These are phyloP conservation scores for Protomyctophum bolini DNA, from an alignment of 2,113 vertebrate genomes.

Conservation along the genomic window DNA sequence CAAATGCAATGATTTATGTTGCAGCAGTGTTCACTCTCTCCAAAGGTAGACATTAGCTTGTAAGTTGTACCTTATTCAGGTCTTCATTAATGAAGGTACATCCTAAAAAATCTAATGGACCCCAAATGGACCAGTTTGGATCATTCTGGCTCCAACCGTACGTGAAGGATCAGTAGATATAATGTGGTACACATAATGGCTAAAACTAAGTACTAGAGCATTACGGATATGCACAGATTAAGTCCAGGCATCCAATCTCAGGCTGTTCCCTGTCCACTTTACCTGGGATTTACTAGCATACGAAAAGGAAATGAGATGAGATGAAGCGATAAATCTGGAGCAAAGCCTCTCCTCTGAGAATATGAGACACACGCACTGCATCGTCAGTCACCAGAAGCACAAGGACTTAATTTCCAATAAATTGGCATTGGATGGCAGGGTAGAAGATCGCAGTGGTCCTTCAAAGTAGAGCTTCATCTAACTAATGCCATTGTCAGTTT, in stretches of 20 bases:
- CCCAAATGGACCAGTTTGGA: slow-evolving; percentile 26
- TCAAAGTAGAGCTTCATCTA: slow-evolving; percentile 28
- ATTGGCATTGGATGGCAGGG: slow-evolving; percentile 57
- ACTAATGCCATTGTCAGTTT: slow-evolving; percentile 21
- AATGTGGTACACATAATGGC: slow-evolving; percentile 64
- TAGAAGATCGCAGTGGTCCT: slow-evolving; percentile 24
- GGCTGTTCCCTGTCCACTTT: slow-evolving; percentile 43
- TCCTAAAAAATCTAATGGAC: neutral
- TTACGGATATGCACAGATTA: slow-evolving; percentile 73
- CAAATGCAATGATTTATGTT: neutral
- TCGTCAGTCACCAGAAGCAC: slow-evolving; percentile 47
- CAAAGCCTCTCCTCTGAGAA: slow-evolving; percentile 44
- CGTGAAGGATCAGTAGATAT: slow-evolving; percentile 39
- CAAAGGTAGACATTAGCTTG: slow-evolving; percentile 5
- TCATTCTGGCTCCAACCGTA: slow-evolving; percentile 37
- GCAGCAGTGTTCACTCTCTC: neutral
- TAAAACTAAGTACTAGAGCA: slow-evolving; percentile 68
- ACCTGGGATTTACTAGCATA: slow-evolving; percentile 74
- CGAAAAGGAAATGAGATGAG: slow-evolving; percentile 72
- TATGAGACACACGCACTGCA: slow-evolving; percentile 59
- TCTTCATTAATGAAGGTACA: slow-evolving; percentile 14
- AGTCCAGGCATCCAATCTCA: slow-evolving; percentile 67
- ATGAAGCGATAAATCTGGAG: slow-evolving; percentile 55
- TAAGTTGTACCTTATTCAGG: slow-evolving; percentile 10
- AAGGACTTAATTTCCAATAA: slow-evolving; percentile 55